Percentiles rank a stretch among this genome's conserved stretches.
Conservation (phyloP, 2,888 invertebrate genomes). For the Acanthosoma haemorrhoidale region DNA sequence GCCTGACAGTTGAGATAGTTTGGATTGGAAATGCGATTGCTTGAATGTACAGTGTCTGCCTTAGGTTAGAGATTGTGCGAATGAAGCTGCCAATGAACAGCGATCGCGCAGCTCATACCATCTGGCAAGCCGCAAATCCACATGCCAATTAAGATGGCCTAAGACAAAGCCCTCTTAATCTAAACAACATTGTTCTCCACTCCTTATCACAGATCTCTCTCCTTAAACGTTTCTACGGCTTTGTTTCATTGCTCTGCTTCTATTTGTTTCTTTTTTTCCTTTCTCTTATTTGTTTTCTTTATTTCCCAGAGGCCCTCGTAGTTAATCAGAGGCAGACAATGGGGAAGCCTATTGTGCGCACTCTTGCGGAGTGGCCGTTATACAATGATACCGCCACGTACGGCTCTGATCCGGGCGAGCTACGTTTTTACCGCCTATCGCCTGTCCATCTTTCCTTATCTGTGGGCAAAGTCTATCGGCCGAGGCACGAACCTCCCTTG, state of each 20-base stretch:
- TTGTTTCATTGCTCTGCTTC: not conserved
- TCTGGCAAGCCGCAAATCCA: not conserved
- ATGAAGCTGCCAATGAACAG: too few species aligned
- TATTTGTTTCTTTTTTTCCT: not conserved
- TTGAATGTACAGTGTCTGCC: not conserved
- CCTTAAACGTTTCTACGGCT: conserved; percentile 7
- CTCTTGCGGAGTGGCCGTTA: not conserved
- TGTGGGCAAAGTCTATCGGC: not conserved
- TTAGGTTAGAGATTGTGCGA: too few species aligned
- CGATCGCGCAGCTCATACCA: too few species aligned
- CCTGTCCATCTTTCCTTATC: not conserved
- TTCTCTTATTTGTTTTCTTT: too few species aligned
- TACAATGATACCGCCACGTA: not conserved
- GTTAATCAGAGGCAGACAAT: conserved; percentile 10
- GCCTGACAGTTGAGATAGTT: too few species aligned
- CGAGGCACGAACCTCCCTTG: not conserved
- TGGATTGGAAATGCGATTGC: too few species aligned
- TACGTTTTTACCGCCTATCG: not conserved
- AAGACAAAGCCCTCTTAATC: conserved; percentile 4
- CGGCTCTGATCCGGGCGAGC: not conserved
- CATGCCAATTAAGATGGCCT: not conserved
- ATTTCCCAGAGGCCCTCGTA: not conserved
- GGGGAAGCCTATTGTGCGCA: not conserved
- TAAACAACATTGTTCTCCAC: conserved; percentile 13
- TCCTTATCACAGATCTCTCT: not conserved